Evolutionary conservation across 1,140 invertebrate species (phyloP), one percentile per base, ranked within the genome.

Genomic region (Cylas formicarius): DNA sequence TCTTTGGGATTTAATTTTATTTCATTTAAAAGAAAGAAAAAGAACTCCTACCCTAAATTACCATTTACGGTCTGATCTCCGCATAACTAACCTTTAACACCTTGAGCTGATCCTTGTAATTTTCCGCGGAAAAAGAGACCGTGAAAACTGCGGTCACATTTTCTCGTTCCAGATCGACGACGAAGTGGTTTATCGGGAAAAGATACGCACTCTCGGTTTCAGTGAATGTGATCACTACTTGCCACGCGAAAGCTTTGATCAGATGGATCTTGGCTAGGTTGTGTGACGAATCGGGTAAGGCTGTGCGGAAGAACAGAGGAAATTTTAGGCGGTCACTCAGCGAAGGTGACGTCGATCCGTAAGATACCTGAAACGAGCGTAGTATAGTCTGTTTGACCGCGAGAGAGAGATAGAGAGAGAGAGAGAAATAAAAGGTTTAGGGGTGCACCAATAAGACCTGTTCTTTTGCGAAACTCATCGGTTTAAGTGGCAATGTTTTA

Each of bases 181-280:
- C 81, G 46, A 93, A 70, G 61, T 87, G 84, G 67, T 90, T 89
- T 21, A 90, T 80, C 3, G 86, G 85, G 69, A 93, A 63, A 5
- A 88, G 83, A 61, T 84, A 89, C 19, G 81, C 75, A 62, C 92
- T 86, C 55, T 86, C 82, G 57, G 88, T 88, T 66, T 92, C 84
- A 7, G 84, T 85, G 43, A 93, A 78, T 0, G 84, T 82, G 0
- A 85, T 86, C 11, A 92, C 86, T 0, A 84, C 85, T 61, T 86
- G 80, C 90, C 90, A 94, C 18, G 78, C 76, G 57, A 88, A 88
- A 57, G 82, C 71, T 41, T 81, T 80, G 50, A 93, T 80, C 57
- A 94, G 83, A 13, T 86, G 81, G 32, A 87, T 80, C 43, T 88
- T 73, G 0, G 89, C 89, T 2, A 79, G 74, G 60, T 91, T 90